Base-by-base conservation (phyloP, 2,797 vertebrate species). In the Enteromius argenteus region DNA sequence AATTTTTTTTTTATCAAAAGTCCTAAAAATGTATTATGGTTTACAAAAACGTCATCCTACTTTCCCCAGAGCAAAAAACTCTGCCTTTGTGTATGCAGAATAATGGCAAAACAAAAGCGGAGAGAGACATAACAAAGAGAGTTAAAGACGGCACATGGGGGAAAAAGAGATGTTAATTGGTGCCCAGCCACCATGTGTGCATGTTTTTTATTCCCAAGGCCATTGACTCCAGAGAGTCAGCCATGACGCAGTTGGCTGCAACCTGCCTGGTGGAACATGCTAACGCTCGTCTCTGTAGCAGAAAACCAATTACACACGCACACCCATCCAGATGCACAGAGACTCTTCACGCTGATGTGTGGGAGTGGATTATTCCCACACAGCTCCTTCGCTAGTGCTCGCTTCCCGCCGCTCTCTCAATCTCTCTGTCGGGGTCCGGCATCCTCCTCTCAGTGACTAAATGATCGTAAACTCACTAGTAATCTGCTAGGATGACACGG, bases 231-330 rank as follows among this genome's bases (percentile, higher is more conserved):
- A 74, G 64, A 71, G 80, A 83, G 80, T 32, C 23, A 58, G 42
- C 37, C 23, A 71, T 87, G 84, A 85, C 80, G 71, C 80, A 80
- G 51, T 76, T 83, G 72, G 69, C 68, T 66, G 58, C 67, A 81
- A 71, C 67, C 51, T 64, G 27, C 69, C 60, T 75, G 81, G 60
- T 13, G n/a, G 74, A 71, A 78, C 69, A 83, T 58, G 80, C 85
- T 77, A 58, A 58, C 3, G 42, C 69, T 69, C n/a, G 42, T 39
- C 74, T 73, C 49, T 68, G 68, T 56, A 81, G 66, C 74, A 53
- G 64, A 81, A 86, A 67, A 77, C 85, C 83, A 80, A 83, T 87
- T 87, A 81, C 75, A 72, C 71, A 72, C 80, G 23, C 73, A 82
- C 66, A 85, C 56, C 68, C 80, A 39, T 81, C 73, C 51, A 83